These are phyloP conservation scores for Drosophila tristis DNA, from an alignment of 1,140 invertebrate species.

Conservation along the genomic window DNA sequence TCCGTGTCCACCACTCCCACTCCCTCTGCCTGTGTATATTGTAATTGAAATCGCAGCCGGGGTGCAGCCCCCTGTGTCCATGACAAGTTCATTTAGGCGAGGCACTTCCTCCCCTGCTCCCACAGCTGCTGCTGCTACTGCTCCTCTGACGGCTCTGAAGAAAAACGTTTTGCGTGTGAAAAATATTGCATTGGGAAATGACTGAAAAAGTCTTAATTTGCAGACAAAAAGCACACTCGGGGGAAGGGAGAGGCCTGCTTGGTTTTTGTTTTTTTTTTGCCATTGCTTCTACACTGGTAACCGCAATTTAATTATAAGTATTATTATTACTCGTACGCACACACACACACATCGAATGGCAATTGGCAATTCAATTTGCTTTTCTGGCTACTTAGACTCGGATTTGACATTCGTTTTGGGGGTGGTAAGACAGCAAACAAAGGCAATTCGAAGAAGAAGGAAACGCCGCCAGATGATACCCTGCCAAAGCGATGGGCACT, in stretches of 20 bases:
- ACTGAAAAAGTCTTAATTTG: conserved; percentile 30
- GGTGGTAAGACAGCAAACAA: background rate
- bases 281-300: conserved; percentile 5
- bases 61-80: conserved; percentile 9
- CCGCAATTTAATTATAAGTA: conserved; percentile 28
- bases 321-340: conserved; percentile 1
- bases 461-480: too few relatives aligned
- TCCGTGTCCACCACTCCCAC: too few relatives aligned
- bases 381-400: background rate
- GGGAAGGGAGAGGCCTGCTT: conserved; percentile 1
- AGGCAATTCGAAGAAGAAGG: background rate
- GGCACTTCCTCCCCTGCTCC: conserved; percentile 20
- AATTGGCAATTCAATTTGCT: conserved; percentile 28
- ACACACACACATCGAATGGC: background rate
- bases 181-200: conserved; percentile 33
- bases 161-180: conserved; percentile 34
- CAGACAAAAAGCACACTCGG: conserved; percentile 22
- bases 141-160: background rate
- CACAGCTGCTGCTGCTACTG: background rate
- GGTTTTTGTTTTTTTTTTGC: conserved; percentile 2
- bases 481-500: too few relatives aligned
- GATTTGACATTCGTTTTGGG: too few relatives aligned
- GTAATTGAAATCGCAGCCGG: conserved; percentile 40
- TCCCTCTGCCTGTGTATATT: conserved; percentile 26
- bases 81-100: conserved; percentile 46